Percentiles rank a stretch among this genome's conserved stretches.
Evolutionary conservation across 2,797 vertebrate genomes (phyloP).

Genomic region (Danionella dracula): DNA sequence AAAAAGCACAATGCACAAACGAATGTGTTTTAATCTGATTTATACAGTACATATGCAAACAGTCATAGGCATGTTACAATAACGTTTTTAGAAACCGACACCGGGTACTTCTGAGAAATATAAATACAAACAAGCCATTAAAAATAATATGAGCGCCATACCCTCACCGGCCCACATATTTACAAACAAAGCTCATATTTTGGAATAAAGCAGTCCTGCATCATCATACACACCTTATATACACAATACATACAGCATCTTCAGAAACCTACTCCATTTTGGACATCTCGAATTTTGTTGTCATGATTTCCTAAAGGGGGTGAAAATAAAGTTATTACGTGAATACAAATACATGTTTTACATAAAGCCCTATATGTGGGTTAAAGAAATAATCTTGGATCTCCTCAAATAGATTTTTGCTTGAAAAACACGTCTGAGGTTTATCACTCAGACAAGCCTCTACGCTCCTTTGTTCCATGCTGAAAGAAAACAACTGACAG

Average conservation of each 20-base stretch:
- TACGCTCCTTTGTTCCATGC: constrained; percentile 34
- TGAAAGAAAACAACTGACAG: constrained; percentile 31
- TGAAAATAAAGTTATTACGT: too few species aligned
- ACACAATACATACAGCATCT: constrained; percentile 23
- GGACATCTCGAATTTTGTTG: constrained; percentile 78
- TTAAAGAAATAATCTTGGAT: background rate
- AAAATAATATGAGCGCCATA: constrained; percentile 41
- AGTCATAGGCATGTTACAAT: constrained; percentile 35
- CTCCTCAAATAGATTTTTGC: constrained; percentile 16
- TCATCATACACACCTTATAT: constrained; percentile 23
- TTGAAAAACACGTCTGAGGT: constrained; percentile 23
- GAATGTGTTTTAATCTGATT: constrained; percentile 39
- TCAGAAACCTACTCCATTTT: constrained; percentile 72
- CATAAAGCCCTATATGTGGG: background rate
- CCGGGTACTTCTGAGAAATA: constrained; percentile 39
- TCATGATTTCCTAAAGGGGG: constrained; percentile 66
- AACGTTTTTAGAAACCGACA: constrained; percentile 35
- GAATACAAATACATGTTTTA: background rate
- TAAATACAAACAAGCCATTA: constrained; percentile 53
- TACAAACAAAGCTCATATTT: constrained; percentile 53
- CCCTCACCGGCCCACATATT: constrained; percentile 41
- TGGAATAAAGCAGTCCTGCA: constrained; percentile 39
- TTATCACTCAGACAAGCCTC: constrained; percentile 37
- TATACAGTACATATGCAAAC: constrained; percentile 43
- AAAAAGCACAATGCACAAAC: constrained; percentile 35